These are phyloP conservation scores for Strigops habroptila DNA, from an alignment of 2,113 vertebrate species.

Conservation along the genomic window DNA sequence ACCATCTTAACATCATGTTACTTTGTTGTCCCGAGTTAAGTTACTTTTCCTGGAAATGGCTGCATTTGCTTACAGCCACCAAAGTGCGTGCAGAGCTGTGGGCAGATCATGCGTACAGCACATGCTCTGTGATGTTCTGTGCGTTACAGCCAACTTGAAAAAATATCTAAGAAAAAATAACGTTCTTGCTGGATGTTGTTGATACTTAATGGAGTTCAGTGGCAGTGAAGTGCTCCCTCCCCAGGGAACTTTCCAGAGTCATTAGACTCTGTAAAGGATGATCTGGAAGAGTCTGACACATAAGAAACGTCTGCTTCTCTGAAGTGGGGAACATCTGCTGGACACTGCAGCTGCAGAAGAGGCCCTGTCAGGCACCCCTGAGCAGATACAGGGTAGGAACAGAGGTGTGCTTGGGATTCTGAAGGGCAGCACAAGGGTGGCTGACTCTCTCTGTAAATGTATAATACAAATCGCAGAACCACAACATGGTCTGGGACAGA, in stretches of 20 bases:
- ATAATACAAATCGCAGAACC: neutral
- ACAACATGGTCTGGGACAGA: neutral
- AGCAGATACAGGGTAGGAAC: neutral
- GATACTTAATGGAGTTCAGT: neutral
- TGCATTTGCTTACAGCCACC: neutral
- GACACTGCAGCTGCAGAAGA: neutral
- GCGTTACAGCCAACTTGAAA: neutral
- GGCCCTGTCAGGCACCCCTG: neutral
- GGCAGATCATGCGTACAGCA: neutral
- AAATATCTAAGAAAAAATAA: neutral
- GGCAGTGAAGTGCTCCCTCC: neutral
- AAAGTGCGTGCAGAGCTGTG: neutral
- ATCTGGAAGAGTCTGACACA: neutral
- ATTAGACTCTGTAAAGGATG: neutral
- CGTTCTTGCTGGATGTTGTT: neutral
- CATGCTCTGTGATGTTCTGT: neutral
- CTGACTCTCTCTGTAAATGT: neutral
- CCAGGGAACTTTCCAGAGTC: neutral
- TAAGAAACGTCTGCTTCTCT: neutral
- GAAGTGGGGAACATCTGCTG: neutral
- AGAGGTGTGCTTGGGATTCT: neutral
- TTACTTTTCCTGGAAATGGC: neutral
- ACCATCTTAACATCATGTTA: fast-evolving
- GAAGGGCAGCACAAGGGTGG: neutral
- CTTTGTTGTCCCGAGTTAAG: neutral